Conservation (phyloP, 1,140 invertebrate species). For the Heliconius nattereri region DNA sequence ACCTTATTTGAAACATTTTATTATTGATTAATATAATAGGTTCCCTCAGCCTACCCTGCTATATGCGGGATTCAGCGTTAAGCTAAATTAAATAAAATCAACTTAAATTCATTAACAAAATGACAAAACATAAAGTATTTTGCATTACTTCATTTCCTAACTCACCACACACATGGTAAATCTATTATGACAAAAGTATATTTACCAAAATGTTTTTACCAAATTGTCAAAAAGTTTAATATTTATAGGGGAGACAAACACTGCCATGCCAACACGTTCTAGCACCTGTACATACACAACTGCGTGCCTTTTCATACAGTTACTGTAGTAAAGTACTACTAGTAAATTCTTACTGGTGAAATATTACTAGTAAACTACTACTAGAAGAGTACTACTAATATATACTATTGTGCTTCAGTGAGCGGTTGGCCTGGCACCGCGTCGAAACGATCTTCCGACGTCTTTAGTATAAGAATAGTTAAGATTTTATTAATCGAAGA, state of each 20-base stretch:
- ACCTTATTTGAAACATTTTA: background rate
- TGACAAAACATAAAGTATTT: background rate
- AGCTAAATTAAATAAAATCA: background rate
- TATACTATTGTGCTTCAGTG: conserved; percentile 63
- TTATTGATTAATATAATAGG: no score
- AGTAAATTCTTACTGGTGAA: no score
- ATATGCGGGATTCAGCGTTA: no score
- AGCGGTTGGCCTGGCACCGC: conserved; percentile 62
- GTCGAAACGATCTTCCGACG: conserved; percentile 50
- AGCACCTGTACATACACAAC: conserved; percentile 67
- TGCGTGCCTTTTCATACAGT: conserved; percentile 53
- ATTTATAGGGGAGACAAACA: conserved; percentile 50
- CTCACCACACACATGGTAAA: background rate
- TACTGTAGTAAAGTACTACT: conserved; percentile 1
- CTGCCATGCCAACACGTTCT: conserved; percentile 65
- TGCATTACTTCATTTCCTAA: background rate
- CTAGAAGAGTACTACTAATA: conserved; percentile 21
- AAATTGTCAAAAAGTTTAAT: background rate
- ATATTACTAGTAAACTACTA: conserved; percentile 5
- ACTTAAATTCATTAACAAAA: background rate
- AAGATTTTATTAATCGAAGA: conserved; percentile 40
- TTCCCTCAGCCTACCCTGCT: no score
- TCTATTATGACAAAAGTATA: background rate
- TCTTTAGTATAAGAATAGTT: conserved; percentile 51
- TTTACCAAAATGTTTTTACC: background rate